These are phyloP conservation scores for Proctacanthus coquilletti DNA, from an alignment of 1,140 invertebrate species.

Conservation along the genomic window DNA sequence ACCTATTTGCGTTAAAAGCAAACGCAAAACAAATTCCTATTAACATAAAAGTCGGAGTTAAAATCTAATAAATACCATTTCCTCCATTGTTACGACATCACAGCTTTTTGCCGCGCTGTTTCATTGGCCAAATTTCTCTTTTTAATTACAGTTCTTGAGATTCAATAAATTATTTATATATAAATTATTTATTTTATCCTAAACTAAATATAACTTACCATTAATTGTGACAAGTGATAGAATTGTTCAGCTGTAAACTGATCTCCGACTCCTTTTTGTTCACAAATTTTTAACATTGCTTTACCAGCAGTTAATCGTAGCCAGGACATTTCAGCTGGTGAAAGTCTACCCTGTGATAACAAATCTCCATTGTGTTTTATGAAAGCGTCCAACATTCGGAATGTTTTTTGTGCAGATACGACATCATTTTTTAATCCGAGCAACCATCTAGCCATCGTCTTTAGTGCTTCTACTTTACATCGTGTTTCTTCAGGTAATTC, in stretches of 20 bases:
- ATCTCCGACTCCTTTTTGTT: slow-evolving; percentile 89
- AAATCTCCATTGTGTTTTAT: slow-evolving; percentile 75
- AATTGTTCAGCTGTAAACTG: slow-evolving; percentile 90
- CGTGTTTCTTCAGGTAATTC: slow-evolving; percentile 79
- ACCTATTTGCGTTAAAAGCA: background rate
- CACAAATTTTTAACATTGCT: slow-evolving; percentile 91
- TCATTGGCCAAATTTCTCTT: slow-evolving; percentile 35
- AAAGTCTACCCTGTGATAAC: slow-evolving; percentile 55
- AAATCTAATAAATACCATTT: slow-evolving; percentile 4
- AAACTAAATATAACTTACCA: slow-evolving; percentile 48
- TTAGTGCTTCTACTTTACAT: slow-evolving; percentile 87
- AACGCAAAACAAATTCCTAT: background rate
- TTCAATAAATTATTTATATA: too few species aligned
- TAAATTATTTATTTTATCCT: too few species aligned
- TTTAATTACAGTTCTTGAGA: too few species aligned
- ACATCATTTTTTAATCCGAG: slow-evolving; percentile 78
- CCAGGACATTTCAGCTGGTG: slow-evolving; percentile 80
- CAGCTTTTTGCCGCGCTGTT: background rate
- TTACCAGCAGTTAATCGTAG: slow-evolving; percentile 78
- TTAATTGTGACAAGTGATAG: slow-evolving; percentile 79
- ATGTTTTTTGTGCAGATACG: slow-evolving; percentile 83
- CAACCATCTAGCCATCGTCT: slow-evolving; percentile 92
- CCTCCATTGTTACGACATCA: too few species aligned
- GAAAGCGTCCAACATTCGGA: slow-evolving; percentile 80
- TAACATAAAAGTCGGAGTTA: background rate